These are phyloP conservation scores for Meloidogyne hapla DNA, from an alignment of 1,140 invertebrate species.

Conservation along the genomic window DNA sequence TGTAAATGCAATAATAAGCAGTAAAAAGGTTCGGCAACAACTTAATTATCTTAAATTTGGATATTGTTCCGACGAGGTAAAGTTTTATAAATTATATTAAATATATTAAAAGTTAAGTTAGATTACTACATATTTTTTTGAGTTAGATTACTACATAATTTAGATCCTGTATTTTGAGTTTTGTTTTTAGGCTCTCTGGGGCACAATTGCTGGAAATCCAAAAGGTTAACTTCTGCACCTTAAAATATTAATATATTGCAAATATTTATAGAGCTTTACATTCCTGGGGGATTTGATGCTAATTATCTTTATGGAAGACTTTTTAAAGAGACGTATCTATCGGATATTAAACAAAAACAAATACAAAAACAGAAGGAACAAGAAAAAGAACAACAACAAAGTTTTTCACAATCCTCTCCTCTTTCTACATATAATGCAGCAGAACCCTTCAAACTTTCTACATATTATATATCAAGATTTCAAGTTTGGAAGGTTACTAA, in stretches of 20 bases:
- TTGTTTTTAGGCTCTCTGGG: conserved; percentile 37
- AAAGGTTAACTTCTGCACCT: conserved; percentile 20
- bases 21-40: conserved; percentile 36
- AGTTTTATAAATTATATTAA: no score
- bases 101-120: no score
- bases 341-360: not conserved
- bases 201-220: conserved; percentile 50
- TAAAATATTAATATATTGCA: no score
- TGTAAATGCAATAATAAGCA: conserved; percentile 42
- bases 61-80: conserved; percentile 48
- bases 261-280: conserved; percentile 21
- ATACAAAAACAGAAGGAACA: not conserved
- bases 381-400: not conserved
- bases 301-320: conserved; percentile 37
- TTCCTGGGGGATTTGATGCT: conserved; percentile 49
- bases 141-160: no score
- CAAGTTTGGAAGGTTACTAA: conserved; percentile 39
- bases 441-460: conserved; percentile 34
- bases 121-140: no score
- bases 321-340: not conserved
- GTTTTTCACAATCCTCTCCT: not conserved
- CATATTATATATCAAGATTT: conserved; percentile 41
- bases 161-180: no score
- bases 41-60: conserved; percentile 24
- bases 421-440: not conserved